Base-by-base conservation (phyloP, 2,888 invertebrate species). In the Rugalucina vietnamica region DNA sequence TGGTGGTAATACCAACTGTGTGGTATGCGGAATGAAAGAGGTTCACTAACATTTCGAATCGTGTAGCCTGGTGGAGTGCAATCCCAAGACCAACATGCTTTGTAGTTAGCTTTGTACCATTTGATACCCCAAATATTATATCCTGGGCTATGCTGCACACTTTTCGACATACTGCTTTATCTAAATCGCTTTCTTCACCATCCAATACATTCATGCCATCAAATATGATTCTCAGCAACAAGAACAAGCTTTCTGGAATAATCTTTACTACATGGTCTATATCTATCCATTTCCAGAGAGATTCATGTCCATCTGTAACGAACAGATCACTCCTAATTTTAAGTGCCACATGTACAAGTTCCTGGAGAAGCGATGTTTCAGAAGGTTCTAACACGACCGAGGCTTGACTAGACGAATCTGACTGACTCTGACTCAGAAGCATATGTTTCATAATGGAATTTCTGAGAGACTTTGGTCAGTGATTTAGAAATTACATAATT, bases 1-100 rank as follows among this genome's bases (percentile, higher is more conserved):
- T 65, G 14, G 73, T 57, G 27, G n/a, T 69, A 27, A 60, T 60
- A 14, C 69, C 43, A 65, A 80, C 32, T 21, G 43, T 60, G 29
- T 80, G 74, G n/a, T 65, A 43, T 8, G 80, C 80, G 50, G 74
- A 71, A 57, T 80, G 80, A 80, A 80, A 74, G 1, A 80, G 74
- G 4, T 74, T 49, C 10, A 80, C 80, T 36, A 80, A 50, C 60
- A 24, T 36, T 37, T 80, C 54, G 27, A 75, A 80, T n/a, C 74
- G 60, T 32, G 80, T 80, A 27, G 80, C 80, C 27, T 80, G 80
- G 24, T 80, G 80, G 5, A 80, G 74, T 2, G 80, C 65, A 37
- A 80, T 43, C 1, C 75, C 80, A 0, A 80, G 36, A 21, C 80
- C 80, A n/a, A 80, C 49, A 75, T 80, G 80, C 49, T 75, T 80